Evolutionary conservation across 2,797 vertebrate genomes (phyloP), one percentile per base, ranked within the genome.

Genomic region (Eupleurogrammus muticus): DNA sequence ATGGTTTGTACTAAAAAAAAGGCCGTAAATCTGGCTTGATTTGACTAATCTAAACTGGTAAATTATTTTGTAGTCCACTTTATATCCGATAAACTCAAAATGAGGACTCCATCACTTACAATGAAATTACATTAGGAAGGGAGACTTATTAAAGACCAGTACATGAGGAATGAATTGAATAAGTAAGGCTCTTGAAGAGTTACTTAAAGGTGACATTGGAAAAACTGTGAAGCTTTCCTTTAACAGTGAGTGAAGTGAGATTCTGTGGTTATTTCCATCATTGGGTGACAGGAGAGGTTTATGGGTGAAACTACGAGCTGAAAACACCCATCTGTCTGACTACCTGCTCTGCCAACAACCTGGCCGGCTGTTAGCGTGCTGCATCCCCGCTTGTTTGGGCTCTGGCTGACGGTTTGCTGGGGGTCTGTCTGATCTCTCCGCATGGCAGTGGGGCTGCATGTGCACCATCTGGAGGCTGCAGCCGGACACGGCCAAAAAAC

Each of bases 401-500:
- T 21, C 49, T 77, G 54, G 23, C 60, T 56, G 47, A 44, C 64
- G 20, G 64, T 14, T 42, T 5, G 64, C 66, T 61, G 5, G 21
- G 44, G 54, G 17, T 19, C 50, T 61, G 10, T 36, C 35, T 52
- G 46, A 24, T 80, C 40, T 52, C 50, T 40, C 44, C 32, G 65
- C 63, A 34, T 13, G 52, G 74, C 55, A 50, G 48, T 59, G 65
- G 44, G 36, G 32, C 59, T 75, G 24, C 52, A 57, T 57, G 36
- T 73, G 49, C 73, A 83, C 85, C 88, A 87, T 91, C 85, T 90
- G 89, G 81, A 85, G 62, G 65, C 36, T 71, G 77, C 59, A 87
- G 71, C 57, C 13, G 17, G 55, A 65, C 13, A 12, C 47, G 65
- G 85, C 76, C 88, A 87, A 85, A 83, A 83, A 83, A 87, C 68